phyloP scores from a whole-genome alignment of 2,113 vertebrate species.

The Puffinus mauretanicus region DNA sequence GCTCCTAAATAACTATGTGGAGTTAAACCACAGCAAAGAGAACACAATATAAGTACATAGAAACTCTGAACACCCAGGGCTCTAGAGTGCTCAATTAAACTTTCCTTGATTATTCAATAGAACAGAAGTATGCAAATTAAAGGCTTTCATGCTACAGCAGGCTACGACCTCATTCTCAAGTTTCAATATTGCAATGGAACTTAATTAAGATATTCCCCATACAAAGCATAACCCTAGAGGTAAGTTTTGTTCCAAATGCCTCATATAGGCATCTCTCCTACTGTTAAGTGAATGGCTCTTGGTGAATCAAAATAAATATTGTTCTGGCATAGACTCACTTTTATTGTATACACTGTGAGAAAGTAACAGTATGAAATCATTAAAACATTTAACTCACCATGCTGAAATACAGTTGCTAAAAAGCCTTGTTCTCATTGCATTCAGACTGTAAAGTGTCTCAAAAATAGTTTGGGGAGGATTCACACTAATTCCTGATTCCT shows the following conservation, averaged over 20 bases:
- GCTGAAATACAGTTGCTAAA: slow-evolving; percentile 1
- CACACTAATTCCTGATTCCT: background rate
- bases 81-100: slow-evolving; percentile 54
- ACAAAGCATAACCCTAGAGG: slow-evolving; percentile 41
- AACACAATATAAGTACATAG: slow-evolving; percentile 17
- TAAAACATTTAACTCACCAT: slow-evolving; percentile 32
- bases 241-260: slow-evolving; percentile 47
- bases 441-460: background rate
- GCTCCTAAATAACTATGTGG: slow-evolving; percentile 36
- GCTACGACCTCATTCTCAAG: slow-evolving; percentile 46
- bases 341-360: slow-evolving; percentile 4
- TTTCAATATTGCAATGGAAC: slow-evolving; percentile 57
- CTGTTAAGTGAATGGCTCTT: slow-evolving; percentile 22
- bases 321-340: slow-evolving; percentile 2
- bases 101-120: slow-evolving; percentile 62
- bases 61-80: slow-evolving; percentile 26
- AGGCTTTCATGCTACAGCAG: slow-evolving; percentile 59
- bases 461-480: background rate
- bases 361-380: slow-evolving; percentile 40
- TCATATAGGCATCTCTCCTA: slow-evolving; percentile 21
- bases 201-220: slow-evolving; percentile 58
- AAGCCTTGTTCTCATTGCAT: background rate
- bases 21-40: slow-evolving; percentile 15
- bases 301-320: slow-evolving; percentile 55
- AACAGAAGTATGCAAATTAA: slow-evolving; percentile 61